Conservation (phyloP, 2,888 invertebrate genomes). For the Cerastis rubricosa region DNA sequence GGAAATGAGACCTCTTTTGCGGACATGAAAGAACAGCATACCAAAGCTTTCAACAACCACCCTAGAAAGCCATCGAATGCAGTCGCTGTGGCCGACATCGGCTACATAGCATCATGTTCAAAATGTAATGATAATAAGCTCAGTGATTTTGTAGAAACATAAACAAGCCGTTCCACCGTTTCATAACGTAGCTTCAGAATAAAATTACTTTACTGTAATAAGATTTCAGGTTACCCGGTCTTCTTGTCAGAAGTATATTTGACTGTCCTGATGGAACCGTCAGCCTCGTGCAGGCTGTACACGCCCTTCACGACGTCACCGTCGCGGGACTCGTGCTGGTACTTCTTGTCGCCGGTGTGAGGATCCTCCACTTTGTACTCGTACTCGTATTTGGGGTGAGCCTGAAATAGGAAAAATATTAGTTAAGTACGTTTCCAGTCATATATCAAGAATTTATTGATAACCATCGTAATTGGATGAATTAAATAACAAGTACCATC, state of each 20-base stretch:
- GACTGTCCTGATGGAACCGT: slow-evolving; percentile 79
- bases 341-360: slow-evolving; percentile 90
- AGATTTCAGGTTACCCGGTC: slow-evolving; percentile 78
- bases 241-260: slow-evolving; percentile 88
- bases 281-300: slow-evolving; percentile 78
- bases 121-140: not conserved
- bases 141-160: not conserved
- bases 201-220: not conserved
- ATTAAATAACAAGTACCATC: not conserved
- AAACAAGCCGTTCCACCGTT: not conserved
- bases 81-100: too few species aligned
- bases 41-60: too few species aligned
- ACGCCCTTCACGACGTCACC: slow-evolving; percentile 90
- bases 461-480: not conserved
- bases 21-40: too few species aligned
- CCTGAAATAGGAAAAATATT: slow-evolving; percentile 62
- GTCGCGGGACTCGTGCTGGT: slow-evolving; percentile 88
- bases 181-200: not conserved
- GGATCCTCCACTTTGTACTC: slow-evolving; percentile 89
- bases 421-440: not conserved
- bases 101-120: too few species aligned
- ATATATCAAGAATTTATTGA: not conserved
- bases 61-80: too few species aligned
- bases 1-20: too few species aligned
- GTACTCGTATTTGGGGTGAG: slow-evolving; percentile 89